A percentile compares a stretch with the other conserved stretches of the same genome.
phyloP scores from a whole-genome alignment of 2,113 vertebrate genomes.

The Pomatostomus ruficeps region DNA sequence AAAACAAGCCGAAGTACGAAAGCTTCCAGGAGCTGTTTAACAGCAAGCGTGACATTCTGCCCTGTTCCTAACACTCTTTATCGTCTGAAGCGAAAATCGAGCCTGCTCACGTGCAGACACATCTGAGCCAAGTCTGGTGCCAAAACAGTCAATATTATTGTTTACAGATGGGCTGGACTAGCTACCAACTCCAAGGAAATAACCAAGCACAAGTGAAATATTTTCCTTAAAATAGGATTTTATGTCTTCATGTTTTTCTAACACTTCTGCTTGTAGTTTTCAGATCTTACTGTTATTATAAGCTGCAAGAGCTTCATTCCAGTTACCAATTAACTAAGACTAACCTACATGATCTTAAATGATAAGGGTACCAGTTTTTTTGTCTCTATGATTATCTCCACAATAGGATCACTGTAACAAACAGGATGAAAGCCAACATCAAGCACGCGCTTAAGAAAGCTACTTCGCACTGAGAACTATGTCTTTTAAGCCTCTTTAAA shows the following conservation, averaged over 20 bases:
- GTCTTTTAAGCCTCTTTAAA: slow-evolving; percentile 1
- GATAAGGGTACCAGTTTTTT: not conserved
- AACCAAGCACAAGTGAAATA: not conserved
- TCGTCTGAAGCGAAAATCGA: not conserved
- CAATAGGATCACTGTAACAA: not conserved
- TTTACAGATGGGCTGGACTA: not conserved
- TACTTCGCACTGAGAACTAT: not conserved
- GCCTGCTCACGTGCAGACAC: not conserved
- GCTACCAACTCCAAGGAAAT: not conserved
- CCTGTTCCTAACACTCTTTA: not conserved
- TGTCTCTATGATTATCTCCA: not conserved
- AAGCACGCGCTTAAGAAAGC: not conserved
- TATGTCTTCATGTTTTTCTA: not conserved
- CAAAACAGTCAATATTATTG: not conserved
- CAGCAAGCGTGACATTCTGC: not conserved
- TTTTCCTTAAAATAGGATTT: not conserved
- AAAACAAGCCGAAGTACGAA: slow-evolving; percentile 18
- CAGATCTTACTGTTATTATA: not conserved
- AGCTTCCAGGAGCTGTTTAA: not conserved
- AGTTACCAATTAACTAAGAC: not conserved
- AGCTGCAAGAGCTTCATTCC: not conserved
- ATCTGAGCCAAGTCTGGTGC: not conserved
- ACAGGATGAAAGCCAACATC: slow-evolving; percentile 5
- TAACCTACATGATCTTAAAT: not conserved
- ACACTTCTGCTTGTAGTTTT: not conserved